These are phyloP conservation scores for Ibycter americanus DNA, from an alignment of 2,797 vertebrate genomes.

Conservation along the genomic window DNA sequence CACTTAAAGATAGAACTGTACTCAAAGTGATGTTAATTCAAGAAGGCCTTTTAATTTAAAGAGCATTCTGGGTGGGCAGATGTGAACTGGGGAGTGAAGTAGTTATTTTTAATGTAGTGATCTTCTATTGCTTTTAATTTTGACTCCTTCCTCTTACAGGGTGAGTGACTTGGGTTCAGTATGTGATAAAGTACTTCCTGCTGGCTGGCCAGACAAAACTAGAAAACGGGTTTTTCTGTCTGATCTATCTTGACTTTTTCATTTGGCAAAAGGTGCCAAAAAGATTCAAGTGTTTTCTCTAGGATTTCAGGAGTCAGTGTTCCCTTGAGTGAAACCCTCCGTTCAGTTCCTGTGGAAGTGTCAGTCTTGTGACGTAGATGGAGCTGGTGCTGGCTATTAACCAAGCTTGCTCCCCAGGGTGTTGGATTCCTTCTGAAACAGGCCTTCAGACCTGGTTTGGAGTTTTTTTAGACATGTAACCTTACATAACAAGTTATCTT, in stretches of 20 bases:
- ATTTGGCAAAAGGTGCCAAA: not conserved
- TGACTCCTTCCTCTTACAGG: not conserved
- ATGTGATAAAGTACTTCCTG: not conserved
- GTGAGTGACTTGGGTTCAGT: not conserved
- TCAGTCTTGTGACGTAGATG: not conserved
- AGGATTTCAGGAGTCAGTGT: not conserved
- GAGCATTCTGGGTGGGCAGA: not conserved
- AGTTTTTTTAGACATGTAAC: not conserved
- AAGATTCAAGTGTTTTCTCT: not conserved
- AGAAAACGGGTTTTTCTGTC: conserved; percentile 19
- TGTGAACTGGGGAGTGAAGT: not conserved
- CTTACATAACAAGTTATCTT: not conserved
- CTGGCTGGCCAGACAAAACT: not conserved
- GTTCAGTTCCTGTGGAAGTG: not conserved
- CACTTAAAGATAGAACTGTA: not conserved
- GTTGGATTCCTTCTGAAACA: not conserved
- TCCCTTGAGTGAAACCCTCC: not conserved
- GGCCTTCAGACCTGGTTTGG: not conserved
- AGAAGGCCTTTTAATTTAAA: not conserved
- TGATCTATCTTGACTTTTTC: not conserved
- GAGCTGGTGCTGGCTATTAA: not conserved
- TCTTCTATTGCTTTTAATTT: not conserved
- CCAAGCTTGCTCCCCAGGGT: not conserved
- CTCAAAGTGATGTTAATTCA: not conserved
- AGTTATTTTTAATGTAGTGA: not conserved